Evolutionary conservation across 2,888 invertebrate species (phyloP).

Genomic region (Heliconius hortense): DNA sequence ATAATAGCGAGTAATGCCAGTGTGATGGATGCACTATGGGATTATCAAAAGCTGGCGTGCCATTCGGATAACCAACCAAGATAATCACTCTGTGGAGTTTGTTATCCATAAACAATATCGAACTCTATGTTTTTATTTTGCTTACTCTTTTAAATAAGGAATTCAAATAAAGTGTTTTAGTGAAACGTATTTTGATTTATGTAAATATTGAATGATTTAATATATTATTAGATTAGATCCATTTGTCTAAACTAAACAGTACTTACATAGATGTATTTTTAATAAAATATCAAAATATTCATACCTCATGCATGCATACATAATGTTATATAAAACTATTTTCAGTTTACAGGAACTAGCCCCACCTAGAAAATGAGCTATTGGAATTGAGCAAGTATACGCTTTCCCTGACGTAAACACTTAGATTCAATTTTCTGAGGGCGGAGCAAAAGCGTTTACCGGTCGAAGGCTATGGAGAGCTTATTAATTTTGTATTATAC

Average conservation of each 20-base stretch:
- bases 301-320: neutral
- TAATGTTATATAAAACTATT: neutral
- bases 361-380: conserved; percentile 5
- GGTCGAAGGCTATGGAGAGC: conserved; percentile 20
- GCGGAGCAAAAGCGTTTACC: conserved; percentile 22
- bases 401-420: conserved; percentile 20
- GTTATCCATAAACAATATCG: neutral
- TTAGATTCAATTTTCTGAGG: conserved; percentile 22
- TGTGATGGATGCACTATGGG: conserved; percentile 29
- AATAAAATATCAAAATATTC: neutral
- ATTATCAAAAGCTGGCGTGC: conserved; percentile 34
- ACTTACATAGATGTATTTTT: neutral
- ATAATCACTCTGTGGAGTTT: conserved; percentile 28
- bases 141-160: neutral
- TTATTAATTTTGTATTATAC: conserved; percentile 24
- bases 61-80: conserved; percentile 27
- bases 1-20: conserved; percentile 17
- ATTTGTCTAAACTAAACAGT: neutral
- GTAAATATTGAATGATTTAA: neutral
- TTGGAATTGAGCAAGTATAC: conserved; percentile 12
- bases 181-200: neutral
- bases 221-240: neutral
- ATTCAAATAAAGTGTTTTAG: neutral
- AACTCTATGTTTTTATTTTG: neutral
- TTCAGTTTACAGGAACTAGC: conserved; percentile 1